These are phyloP conservation scores for Rhinogobio ventralis DNA, from an alignment of 2,797 vertebrate genomes.

Conservation along the genomic window DNA sequence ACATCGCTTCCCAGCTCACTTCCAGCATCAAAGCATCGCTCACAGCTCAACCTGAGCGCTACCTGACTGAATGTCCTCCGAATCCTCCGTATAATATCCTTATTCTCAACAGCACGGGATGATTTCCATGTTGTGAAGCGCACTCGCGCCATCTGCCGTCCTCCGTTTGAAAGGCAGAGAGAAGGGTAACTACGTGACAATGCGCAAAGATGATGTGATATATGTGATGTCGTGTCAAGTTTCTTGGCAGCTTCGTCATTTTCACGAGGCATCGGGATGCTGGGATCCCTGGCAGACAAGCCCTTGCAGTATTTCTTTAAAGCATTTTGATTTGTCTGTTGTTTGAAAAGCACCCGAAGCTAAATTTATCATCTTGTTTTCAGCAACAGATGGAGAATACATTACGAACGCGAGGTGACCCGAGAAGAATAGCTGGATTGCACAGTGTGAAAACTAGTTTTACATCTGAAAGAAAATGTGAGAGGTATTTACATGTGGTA, in stretches of 20 bases:
- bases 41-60: slow-evolving; percentile 50
- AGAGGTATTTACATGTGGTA: neutral
- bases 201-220: neutral
- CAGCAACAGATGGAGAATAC: slow-evolving; percentile 6
- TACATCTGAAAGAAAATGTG: neutral
- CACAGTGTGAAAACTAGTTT: neutral
- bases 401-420: neutral
- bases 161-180: neutral
- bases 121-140: slow-evolving; percentile 41
- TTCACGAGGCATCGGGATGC: slow-evolving; percentile 2
- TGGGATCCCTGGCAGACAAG: neutral
- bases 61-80: slow-evolving; percentile 36
- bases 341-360: slow-evolving; percentile 5
- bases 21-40: slow-evolving; percentile 39
- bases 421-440: neutral
- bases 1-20: slow-evolving; percentile 22
- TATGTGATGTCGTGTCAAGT: slow-evolving; percentile 7
- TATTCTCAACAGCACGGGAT: neutral
- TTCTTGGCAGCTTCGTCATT: slow-evolving; percentile 12
- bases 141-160: slow-evolving; percentile 57
- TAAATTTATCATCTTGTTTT: neutral
- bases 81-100: slow-evolving; percentile 26
- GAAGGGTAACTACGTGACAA: neutral
- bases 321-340: slow-evolving; percentile 4
- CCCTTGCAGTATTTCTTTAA: neutral